phyloP scores from a whole-genome alignment of 2,888 invertebrate species.

The Drosophila prostipennis region DNA sequence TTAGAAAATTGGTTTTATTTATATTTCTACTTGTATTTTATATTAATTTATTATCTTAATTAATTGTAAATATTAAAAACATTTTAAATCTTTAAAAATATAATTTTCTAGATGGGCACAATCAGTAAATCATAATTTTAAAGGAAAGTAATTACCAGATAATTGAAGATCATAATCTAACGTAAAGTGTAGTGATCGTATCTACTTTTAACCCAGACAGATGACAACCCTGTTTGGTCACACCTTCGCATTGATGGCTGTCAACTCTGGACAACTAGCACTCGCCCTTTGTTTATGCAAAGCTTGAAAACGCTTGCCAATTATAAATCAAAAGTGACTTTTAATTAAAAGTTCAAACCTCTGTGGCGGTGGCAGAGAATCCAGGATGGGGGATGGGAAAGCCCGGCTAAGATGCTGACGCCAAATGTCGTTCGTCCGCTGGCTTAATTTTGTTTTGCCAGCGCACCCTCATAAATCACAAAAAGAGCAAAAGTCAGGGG shows the following conservation, averaged over 20 bases:
- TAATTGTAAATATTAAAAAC: no score
- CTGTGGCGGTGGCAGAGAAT: slow-evolving; percentile 21
- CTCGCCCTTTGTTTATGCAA: slow-evolving; percentile 51
- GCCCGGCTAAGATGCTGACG: slow-evolving; percentile 72
- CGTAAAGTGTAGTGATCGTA: background rate
- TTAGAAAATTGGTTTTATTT: background rate
- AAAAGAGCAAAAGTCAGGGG: slow-evolving; percentile 38
- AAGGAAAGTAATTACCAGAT: no score
- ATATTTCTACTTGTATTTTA: background rate
- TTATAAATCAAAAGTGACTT: slow-evolving; percentile 80
- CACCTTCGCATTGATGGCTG: slow-evolving; percentile 31
- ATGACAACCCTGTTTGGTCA: slow-evolving; percentile 11
- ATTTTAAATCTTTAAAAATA: no score
- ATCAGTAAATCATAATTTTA: no score
- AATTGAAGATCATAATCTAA: no score
- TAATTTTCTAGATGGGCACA: no score
- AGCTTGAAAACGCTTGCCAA: slow-evolving; percentile 60
- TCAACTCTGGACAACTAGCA: slow-evolving; percentile 16
- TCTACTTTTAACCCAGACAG: background rate
- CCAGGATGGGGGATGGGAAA: slow-evolving; percentile 4
- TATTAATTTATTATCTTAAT: no score
- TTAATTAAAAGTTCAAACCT: slow-evolving; percentile 78
- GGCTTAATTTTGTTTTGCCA: slow-evolving; percentile 80
- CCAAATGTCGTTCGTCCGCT: slow-evolving; percentile 70
- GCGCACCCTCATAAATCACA: slow-evolving; percentile 78